These are phyloP conservation scores for Eleutherodactylus coqui DNA, from an alignment of 2,797 vertebrate species.

Conservation along the genomic window DNA sequence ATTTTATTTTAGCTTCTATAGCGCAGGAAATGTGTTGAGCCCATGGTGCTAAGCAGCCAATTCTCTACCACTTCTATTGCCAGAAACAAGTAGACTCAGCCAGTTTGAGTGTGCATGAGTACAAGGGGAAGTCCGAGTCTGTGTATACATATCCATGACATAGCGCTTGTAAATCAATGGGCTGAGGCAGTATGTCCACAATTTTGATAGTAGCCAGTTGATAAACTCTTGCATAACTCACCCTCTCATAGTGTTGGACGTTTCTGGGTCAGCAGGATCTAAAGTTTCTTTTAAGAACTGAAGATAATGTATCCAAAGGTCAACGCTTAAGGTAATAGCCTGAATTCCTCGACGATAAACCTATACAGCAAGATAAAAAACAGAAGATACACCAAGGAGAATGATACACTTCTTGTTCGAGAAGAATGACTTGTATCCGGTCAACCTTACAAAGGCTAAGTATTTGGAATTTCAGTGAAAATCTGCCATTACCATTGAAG, in stretches of 20 bases:
- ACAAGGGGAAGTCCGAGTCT: no score
- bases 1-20: no score
- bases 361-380: constrained; percentile 78
- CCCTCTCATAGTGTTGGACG: constrained; percentile 89
- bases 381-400: constrained; percentile 64
- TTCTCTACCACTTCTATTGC: no score
- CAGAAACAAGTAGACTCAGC: no score
- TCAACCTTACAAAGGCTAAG: constrained; percentile 86
- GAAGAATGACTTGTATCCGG: constrained; percentile 81
- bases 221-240: constrained; percentile 73
- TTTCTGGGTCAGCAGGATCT: constrained; percentile 85
- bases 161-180: no score
- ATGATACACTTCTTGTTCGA: constrained; percentile 63
- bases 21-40: no score
- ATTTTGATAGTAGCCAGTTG: no score
- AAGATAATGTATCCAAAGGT: constrained; percentile 98
- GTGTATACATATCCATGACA: no score
- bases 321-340: constrained; percentile 97
- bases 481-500: constrained; percentile 88
- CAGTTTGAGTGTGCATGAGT: no score
- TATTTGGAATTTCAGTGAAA: constrained; percentile 87
- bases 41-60: no score
- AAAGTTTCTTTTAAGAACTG: constrained; percentile 94
- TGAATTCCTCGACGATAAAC: constrained; percentile 96
- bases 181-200: no score